These are phyloP conservation scores for Cygnus olor DNA, from an alignment of 2,797 vertebrate species.

Conservation along the genomic window DNA sequence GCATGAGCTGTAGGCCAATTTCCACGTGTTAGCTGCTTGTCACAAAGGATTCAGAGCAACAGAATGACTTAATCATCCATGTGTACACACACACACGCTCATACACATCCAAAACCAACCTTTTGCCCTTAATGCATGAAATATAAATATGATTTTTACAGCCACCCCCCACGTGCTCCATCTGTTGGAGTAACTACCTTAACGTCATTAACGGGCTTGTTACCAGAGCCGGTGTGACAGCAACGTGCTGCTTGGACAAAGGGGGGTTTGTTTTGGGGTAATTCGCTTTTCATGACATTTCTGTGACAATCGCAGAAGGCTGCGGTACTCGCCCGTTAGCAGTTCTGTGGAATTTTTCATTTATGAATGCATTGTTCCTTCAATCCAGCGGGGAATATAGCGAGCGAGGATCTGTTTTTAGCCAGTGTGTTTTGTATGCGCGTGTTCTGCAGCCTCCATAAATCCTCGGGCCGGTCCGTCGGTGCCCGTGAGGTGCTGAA, in stretches of 20 bases:
- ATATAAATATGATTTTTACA: neutral
- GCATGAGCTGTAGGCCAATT: neutral
- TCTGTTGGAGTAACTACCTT: neutral
- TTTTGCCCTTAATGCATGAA: neutral
- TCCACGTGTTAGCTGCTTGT: neutral
- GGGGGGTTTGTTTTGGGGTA: constrained; percentile 4
- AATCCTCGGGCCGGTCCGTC: neutral
- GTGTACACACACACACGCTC: neutral
- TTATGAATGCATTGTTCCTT: constrained; percentile 1
- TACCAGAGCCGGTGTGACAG: neutral
- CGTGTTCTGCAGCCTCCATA: neutral
- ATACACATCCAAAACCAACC: neutral
- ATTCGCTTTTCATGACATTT: neutral
- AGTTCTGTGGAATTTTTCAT: constrained; percentile 13
- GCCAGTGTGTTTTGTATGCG: neutral
- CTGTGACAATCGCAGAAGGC: constrained; percentile 7
- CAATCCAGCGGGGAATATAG: neutral
- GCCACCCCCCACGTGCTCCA: neutral
- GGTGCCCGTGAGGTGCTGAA: rapidly evolving
- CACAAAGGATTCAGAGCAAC: neutral
- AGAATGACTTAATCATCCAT: neutral
- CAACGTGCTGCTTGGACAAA: neutral
- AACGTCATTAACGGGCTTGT: neutral
- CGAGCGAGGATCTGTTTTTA: neutral
- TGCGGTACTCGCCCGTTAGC: neutral